These are phyloP conservation scores for Chirona hameri DNA, from an alignment of 2,888 invertebrate genomes.

Conservation along the genomic window DNA sequence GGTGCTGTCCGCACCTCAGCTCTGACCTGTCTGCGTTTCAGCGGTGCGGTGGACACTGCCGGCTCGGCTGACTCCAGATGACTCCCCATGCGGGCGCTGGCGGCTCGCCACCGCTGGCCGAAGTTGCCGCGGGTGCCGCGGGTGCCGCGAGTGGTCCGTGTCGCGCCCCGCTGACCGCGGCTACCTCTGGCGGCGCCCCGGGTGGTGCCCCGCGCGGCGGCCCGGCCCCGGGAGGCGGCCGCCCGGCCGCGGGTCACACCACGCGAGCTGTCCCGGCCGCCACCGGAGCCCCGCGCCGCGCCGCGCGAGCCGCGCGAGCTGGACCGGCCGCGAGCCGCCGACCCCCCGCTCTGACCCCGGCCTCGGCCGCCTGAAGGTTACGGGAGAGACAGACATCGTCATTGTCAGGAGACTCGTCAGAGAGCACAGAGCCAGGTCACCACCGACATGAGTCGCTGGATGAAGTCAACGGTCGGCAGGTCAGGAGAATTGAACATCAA, in stretches of 20 bases:
- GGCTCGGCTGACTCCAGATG: neutral
- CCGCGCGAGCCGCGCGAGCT: neutral
- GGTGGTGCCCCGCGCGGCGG: neutral
- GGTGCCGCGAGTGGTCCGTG: neutral
- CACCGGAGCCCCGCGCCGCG: neutral
- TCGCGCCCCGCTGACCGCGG: neutral
- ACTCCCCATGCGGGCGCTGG: constrained; percentile 1
- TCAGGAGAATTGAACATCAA: too few relatives aligned
- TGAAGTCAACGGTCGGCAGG: too few relatives aligned
- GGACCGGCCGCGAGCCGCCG: neutral
- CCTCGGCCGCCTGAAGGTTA: too few relatives aligned
- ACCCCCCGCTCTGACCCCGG: too few relatives aligned
- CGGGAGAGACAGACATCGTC: too few relatives aligned
- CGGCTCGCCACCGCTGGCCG: neutral
- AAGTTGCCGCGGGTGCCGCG: neutral
- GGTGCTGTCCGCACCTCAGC: neutral
- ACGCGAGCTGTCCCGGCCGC: neutral
- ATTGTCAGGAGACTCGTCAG: too few relatives aligned
- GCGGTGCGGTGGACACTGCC: neutral
- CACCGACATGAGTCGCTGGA: too few relatives aligned
- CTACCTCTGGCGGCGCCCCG: neutral
- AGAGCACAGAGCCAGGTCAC: too few relatives aligned
- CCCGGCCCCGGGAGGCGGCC: neutral
- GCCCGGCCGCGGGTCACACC: neutral
- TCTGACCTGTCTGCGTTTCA: neutral